A percentile compares a stretch with the other conserved stretches of the same genome.
These are phyloP conservation scores for Phrynosoma blainvillii DNA, from an alignment of 2,113 vertebrate species.

Conservation along the genomic window DNA sequence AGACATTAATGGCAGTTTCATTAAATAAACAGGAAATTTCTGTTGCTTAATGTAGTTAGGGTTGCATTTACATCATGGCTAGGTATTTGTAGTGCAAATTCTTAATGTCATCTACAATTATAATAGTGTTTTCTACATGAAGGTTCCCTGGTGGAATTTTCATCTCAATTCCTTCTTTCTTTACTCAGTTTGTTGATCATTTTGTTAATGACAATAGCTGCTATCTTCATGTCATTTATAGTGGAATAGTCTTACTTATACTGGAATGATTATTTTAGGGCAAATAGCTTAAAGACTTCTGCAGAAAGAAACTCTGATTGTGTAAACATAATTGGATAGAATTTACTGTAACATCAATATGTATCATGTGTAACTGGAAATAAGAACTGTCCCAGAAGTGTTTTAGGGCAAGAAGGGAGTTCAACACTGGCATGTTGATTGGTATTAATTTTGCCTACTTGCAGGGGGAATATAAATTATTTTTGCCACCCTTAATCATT, in stretches of 20 bases:
- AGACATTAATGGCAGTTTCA: conserved; percentile 47
- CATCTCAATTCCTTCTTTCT: not conserved
- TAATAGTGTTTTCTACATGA: not conserved
- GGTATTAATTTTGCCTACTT: too few relatives aligned
- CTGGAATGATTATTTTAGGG: not conserved
- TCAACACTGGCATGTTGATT: too few relatives aligned
- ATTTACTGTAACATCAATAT: not conserved
- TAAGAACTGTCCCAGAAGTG: not conserved
- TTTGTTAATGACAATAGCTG: not conserved
- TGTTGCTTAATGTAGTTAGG: conserved; percentile 32
- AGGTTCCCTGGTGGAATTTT: conserved; percentile 23
- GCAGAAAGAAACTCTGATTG: not conserved
- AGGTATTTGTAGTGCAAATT: not conserved
- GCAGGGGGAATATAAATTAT: too few relatives aligned
- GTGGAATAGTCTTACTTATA: not conserved
- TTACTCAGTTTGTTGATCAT: not conserved
- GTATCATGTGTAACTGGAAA: not conserved
- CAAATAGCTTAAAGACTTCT: not conserved
- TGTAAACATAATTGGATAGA: not conserved
- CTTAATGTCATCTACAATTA: conserved; percentile 12
- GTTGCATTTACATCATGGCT: conserved; percentile 23
- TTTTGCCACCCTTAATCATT: too few relatives aligned
- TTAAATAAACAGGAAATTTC: conserved; percentile 44
- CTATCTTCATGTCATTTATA: not conserved
- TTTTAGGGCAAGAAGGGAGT: too few relatives aligned